Conservation (phyloP, 2,888 invertebrate genomes). For the Cyclophora albipunctata region DNA sequence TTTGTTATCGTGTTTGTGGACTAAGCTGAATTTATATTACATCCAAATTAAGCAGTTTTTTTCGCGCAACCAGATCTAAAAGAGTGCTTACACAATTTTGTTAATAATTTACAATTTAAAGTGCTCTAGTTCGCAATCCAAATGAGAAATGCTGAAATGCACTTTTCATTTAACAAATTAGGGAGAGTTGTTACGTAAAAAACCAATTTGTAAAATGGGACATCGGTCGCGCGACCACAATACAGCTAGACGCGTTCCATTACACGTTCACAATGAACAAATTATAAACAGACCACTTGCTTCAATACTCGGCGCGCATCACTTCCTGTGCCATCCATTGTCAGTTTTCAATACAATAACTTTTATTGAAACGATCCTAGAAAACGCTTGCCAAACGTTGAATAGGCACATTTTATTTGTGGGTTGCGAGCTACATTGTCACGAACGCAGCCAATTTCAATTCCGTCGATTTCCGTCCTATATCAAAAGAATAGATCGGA, state of each 20-base stretch:
- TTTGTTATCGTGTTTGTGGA: too few relatives aligned
- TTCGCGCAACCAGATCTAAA: too few relatives aligned
- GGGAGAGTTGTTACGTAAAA: slow-evolving; percentile 30
- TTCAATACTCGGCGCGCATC: slow-evolving; percentile 64
- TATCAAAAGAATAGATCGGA: slow-evolving; percentile 52
- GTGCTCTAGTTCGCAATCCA: too few relatives aligned
- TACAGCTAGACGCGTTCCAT: slow-evolving; percentile 55
- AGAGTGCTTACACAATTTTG: too few relatives aligned
- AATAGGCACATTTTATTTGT: slow-evolving; percentile 61
- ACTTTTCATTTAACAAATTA: too few relatives aligned
- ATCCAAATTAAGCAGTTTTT: too few relatives aligned
- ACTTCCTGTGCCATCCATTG: slow-evolving; percentile 69
- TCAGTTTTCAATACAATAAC: slow-evolving; percentile 71
- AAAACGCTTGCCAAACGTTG: slow-evolving; percentile 52
- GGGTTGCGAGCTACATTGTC: slow-evolving; percentile 58
- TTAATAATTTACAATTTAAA: too few relatives aligned
- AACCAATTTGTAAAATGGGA: slow-evolving; percentile 58
- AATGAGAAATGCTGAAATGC: too few relatives aligned
- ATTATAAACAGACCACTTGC: slow-evolving; percentile 75
- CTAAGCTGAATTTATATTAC: too few relatives aligned
- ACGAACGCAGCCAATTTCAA: slow-evolving; percentile 51
- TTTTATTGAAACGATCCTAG: slow-evolving; percentile 72
- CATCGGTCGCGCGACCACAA: slow-evolving; percentile 43
- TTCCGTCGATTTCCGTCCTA: slow-evolving; percentile 61
- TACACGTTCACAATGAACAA: slow-evolving; percentile 63